phyloP scores from a whole-genome alignment of 2,797 vertebrate genomes.

The Xenops minutus region DNA sequence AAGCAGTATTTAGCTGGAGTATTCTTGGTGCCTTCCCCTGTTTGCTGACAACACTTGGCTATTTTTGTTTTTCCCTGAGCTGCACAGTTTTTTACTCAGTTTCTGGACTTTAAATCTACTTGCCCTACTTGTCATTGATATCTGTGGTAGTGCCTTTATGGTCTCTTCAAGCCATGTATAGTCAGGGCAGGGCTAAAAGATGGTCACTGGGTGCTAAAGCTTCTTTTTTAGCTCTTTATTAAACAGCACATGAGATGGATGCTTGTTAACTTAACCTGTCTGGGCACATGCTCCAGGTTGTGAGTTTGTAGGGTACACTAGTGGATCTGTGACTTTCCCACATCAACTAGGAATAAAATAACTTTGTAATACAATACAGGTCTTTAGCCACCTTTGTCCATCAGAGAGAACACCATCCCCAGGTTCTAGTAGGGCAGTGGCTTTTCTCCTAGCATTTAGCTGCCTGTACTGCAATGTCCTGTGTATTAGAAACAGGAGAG shows the following conservation, averaged over 20 bases:
- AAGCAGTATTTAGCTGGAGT: background rate
- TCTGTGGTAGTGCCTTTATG: background rate
- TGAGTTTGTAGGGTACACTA: rapidly evolving
- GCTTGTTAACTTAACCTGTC: background rate
- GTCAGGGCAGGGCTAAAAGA: background rate
- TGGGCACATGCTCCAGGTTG: background rate
- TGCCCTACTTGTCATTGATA: background rate
- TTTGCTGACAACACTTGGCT: background rate
- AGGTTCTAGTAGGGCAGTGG: background rate
- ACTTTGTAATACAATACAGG: background rate
- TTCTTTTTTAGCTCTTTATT: background rate
- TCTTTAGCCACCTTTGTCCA: background rate
- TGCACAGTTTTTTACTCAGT: background rate
- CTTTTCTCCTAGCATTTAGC: background rate
- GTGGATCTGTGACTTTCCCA: background rate
- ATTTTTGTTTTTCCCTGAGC: background rate
- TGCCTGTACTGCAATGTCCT: background rate
- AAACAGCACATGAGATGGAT: background rate
- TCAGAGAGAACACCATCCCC: background rate
- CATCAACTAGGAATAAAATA: background rate
- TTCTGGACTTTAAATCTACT: background rate
- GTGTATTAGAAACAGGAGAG: background rate
- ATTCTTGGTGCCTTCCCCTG: background rate
- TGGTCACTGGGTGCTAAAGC: background rate
- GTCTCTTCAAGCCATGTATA: background rate